Evolutionary conservation across 1,140 invertebrate species (phyloP).

Genomic region (Papilio helenus): DNA sequence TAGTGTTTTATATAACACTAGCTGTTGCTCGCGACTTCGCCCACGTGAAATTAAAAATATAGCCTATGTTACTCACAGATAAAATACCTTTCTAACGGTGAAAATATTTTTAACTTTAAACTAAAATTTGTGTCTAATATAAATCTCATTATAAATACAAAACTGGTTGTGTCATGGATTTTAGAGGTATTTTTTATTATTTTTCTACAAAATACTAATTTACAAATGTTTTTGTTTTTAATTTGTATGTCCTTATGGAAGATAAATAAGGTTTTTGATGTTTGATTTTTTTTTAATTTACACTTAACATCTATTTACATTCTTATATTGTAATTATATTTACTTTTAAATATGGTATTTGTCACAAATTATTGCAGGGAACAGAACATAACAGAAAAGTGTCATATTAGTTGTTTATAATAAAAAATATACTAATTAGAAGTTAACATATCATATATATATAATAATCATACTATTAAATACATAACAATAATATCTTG

Average conservation of each 20-base stretch:
- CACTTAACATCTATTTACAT: too few relatives aligned
- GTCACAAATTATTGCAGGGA: not conserved
- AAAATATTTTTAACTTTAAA: not conserved
- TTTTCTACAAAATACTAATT: not conserved
- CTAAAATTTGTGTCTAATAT: not conserved
- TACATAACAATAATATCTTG: not conserved
- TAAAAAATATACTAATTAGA: conserved; percentile 12
- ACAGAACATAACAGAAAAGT: not conserved
- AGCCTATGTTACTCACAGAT: too few relatives aligned
- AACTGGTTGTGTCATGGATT: not conserved
- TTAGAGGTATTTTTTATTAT: not conserved
- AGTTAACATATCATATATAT: conserved; percentile 4
- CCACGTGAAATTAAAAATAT: too few relatives aligned
- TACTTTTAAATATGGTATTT: not conserved
- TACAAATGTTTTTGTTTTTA: not conserved
- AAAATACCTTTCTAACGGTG: too few relatives aligned
- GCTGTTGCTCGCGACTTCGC: too few relatives aligned
- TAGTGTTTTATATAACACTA: too few relatives aligned
- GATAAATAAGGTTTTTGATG: not conserved
- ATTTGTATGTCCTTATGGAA: not conserved
- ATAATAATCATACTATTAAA: not conserved
- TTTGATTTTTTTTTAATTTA: too few relatives aligned
- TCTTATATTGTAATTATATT: not conserved
- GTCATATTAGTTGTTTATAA: not conserved
- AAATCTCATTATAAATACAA: not conserved